phyloP scores from a whole-genome alignment of 2,888 invertebrate species.

The Amorpha juglandis region DNA sequence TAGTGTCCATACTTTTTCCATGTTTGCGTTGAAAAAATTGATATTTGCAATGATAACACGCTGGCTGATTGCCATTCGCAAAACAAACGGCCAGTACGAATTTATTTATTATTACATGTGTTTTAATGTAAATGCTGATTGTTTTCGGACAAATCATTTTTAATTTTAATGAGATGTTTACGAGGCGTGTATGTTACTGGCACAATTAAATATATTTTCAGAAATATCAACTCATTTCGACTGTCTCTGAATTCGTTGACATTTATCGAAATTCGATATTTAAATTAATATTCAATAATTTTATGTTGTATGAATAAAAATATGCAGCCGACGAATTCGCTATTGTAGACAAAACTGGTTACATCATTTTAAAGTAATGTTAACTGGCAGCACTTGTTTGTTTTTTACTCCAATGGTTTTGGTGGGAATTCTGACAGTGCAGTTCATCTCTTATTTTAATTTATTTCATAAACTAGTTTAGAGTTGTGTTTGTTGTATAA shows the following conservation, averaged over 20 bases:
- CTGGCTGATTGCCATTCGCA: slow-evolving; percentile 31
- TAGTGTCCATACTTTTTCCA: slow-evolving; percentile 33
- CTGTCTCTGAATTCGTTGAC: not conserved
- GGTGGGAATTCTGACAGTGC: too few species aligned
- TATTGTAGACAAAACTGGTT: too few species aligned
- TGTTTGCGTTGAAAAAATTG: slow-evolving; percentile 32
- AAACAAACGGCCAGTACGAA: slow-evolving; percentile 27
- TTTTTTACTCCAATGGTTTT: too few species aligned
- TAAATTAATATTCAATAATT: not conserved
- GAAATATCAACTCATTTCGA: not conserved
- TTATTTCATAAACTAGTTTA: too few species aligned
- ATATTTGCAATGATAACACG: slow-evolving; percentile 33
- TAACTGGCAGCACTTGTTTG: too few species aligned
- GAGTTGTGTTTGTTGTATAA: too few species aligned
- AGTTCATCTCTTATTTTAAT: too few species aligned
- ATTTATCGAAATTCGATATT: not conserved
- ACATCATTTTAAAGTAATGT: too few species aligned
- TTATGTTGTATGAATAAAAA: too few species aligned
- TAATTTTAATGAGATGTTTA: slow-evolving; percentile 1
- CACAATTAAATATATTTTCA: not conserved
- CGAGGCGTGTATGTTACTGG: not conserved
- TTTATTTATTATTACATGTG: slow-evolving; percentile 19
- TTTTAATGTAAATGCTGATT: slow-evolving; percentile 12
- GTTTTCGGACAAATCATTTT: not conserved
- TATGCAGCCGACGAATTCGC: too few species aligned